These are phyloP conservation scores for Diabrotica undecimpunctata DNA, from an alignment of 1,140 invertebrate species.

Conservation along the genomic window DNA sequence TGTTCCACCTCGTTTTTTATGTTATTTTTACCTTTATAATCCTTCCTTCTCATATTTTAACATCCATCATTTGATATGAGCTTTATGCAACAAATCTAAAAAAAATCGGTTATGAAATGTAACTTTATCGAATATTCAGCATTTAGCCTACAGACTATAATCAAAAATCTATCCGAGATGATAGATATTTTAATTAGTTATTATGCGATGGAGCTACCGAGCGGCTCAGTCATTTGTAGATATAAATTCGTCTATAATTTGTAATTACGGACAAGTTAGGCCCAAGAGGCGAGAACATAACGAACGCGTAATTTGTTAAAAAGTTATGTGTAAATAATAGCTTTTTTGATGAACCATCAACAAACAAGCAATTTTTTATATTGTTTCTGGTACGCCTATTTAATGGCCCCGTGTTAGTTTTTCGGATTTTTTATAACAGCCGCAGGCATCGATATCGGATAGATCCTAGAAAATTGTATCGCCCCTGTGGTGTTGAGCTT, in stretches of 20 bases:
- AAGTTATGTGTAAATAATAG: constrained; percentile 3
- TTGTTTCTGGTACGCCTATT: background rate
- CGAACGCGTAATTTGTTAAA: background rate
- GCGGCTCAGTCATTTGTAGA: background rate
- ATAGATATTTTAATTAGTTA: constrained; percentile 3
- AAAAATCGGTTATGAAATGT: too few species aligned
- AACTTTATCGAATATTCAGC: too few species aligned
- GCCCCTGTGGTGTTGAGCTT: too few species aligned
- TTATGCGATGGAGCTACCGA: background rate
- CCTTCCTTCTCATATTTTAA: too few species aligned
- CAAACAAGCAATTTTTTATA: constrained; percentile 1
- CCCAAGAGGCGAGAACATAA: background rate
- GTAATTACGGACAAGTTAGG: background rate
- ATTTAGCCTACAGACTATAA: background rate
- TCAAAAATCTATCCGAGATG: background rate
- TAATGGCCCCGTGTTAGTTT: background rate
- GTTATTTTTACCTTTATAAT: too few species aligned
- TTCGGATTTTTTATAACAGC: background rate
- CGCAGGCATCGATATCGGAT: background rate
- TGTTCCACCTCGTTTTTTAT: too few species aligned
- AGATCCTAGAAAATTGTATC: background rate
- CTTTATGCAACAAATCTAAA: too few species aligned
- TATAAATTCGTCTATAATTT: background rate
- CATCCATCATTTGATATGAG: too few species aligned
- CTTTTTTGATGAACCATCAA: background rate